Percentiles rank a stretch among this genome's conserved stretches.
phyloP scores from a whole-genome alignment of 2,888 invertebrate species.

The Ichneumon xanthorius region DNA sequence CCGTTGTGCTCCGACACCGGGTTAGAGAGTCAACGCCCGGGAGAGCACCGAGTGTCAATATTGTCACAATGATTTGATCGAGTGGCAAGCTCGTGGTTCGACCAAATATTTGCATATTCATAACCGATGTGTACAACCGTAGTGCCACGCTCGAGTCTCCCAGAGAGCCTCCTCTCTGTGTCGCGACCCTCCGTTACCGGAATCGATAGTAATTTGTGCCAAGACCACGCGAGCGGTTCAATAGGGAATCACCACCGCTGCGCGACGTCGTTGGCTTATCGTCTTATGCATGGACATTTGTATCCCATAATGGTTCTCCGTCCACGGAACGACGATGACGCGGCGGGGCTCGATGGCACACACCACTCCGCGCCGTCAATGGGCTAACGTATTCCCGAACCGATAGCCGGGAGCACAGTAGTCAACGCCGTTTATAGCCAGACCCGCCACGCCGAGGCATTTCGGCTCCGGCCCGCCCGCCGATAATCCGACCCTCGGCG shows the following conservation, averaged over 20 bases:
- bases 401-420: constrained; percentile 31
- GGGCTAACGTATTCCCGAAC: constrained; percentile 37
- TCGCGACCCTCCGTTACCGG: constrained; percentile 51
- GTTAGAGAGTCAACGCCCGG: constrained; percentile 6
- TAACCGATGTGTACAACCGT: constrained; percentile 65
- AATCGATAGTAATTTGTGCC: constrained; percentile 72
- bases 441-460: constrained; percentile 22
- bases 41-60: constrained; percentile 68
- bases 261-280: constrained; percentile 59
- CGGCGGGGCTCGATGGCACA: constrained; percentile 18
- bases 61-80: constrained; percentile 70
- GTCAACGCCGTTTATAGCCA: constrained; percentile 41
- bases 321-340: constrained; percentile 18
- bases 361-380: constrained; percentile 28
- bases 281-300: constrained; percentile 59
- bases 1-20: not conserved
- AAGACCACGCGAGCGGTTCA: constrained; percentile 52
- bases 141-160: constrained; percentile 4
- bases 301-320: constrained; percentile 35
- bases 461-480: constrained; percentile 12
- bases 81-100: constrained; percentile 60
- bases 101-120: constrained; percentile 77
- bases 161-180: constrained; percentile 14
- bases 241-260: constrained; percentile 48
- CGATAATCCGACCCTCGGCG: constrained; percentile 20